Base-by-base conservation (phyloP, 2,113 vertebrate genomes). In the Amphilophus citrinellus region DNA sequence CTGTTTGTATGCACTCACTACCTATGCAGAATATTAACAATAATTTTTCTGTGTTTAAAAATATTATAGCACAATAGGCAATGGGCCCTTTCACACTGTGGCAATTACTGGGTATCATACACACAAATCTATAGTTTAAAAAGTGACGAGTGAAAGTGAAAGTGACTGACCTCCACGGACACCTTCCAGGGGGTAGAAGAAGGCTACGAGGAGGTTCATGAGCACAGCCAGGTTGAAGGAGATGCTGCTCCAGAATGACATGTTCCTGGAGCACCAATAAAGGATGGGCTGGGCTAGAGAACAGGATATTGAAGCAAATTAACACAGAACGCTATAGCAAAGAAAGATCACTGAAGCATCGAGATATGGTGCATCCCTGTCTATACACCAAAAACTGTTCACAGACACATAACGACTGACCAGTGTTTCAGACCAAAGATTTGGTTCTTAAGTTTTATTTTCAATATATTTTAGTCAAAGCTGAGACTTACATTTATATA, bases 211-310 rank as follows among this genome's bases (percentile, higher is more conserved):
- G 89, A 99, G 96, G 92, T 99, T 99, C 98, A 99, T 99, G 71
- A 99, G 97, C 56, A 99, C 98, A 2, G 98, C 98, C 94, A 99
- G 96, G 96, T 99, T 99, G 81, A 99, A 99, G 47, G 98, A 99
- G 82, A 99, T 98, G 91, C 97, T 99, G 96, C 98, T 98, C 98
- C 98, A 99, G 95, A 99, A 97, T 13, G 98, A 98, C 98, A 99
- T 99, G 96, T 99, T 99, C 80, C 98, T 96, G 86, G 98, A 98
- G 80, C 98, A 99, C 98, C 98, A 99, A 93, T 99, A 99, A 1
- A 99, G 94, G 76, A 99, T 96, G 3, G 98, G 98, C 89, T 99
- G 98, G 91, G 98, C 98, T 99, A 95, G 82, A 62, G 82, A 79
- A 91, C 61, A 20, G 53, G 75, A 35, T 79, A 56, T 53, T 79